These are phyloP conservation scores for Caenorhabditis plicata DNA, from an alignment of 2,888 invertebrate genomes.

Conservation along the genomic window DNA sequence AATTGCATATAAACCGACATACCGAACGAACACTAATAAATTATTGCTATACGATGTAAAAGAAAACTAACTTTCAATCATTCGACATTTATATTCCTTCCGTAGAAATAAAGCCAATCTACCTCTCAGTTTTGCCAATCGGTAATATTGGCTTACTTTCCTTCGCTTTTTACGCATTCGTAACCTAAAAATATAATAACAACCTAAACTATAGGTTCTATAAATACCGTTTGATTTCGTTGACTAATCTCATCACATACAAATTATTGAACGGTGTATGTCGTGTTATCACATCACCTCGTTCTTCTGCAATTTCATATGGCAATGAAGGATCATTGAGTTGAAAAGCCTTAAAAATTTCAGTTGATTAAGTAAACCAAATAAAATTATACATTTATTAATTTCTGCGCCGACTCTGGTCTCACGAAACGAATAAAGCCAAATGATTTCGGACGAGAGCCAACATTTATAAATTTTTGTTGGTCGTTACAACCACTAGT, in stretches of 20 bases:
- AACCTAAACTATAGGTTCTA: not conserved
- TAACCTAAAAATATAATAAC: not conserved
- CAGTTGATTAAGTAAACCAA: not conserved
- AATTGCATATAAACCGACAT: no score
- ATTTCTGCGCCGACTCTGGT: conserved; percentile 7
- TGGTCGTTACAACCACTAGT: not conserved
- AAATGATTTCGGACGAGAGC: conserved; percentile 10
- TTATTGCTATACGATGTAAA: no score
- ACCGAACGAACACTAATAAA: no score
- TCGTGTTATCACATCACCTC: not conserved
- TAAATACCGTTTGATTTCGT: conserved; percentile 9
- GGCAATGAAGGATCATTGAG: conserved; percentile 20
- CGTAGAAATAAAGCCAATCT: not conserved
- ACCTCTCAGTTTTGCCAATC: conserved; percentile 3
- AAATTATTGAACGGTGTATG: conserved; percentile 1
- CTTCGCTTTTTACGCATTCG: conserved; percentile 6
- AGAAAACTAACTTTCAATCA: no score
- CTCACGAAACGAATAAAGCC: conserved; percentile 27
- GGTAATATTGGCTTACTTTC: conserved; percentile 3
- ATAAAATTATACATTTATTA: conserved; percentile 1
- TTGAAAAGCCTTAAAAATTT: conserved; percentile 2
- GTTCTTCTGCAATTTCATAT: not conserved
- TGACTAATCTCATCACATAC: conserved; percentile 3
- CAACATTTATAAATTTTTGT: conserved; percentile 16
- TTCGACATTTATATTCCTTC: conserved; percentile 4